Evolutionary conservation across 2,888 invertebrate species (phyloP).

Genomic region (Beris chalybata): DNA sequence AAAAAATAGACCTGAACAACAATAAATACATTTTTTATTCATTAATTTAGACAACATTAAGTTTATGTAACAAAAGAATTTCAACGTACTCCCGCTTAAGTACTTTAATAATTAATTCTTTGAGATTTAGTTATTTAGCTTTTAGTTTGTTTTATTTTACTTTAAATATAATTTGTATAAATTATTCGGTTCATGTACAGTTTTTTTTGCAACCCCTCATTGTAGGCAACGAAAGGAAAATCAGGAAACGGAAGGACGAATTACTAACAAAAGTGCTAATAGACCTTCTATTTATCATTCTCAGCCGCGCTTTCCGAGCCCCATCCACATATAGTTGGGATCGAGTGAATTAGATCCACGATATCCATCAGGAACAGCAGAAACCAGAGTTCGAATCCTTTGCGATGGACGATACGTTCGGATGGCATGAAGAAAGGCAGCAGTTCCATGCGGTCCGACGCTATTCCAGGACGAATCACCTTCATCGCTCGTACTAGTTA

Average conservation of each 20-base stretch:
- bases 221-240: no score
- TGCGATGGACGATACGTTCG: constrained; percentile 57
- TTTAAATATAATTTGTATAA: constrained; percentile 4
- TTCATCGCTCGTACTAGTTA: constrained; percentile 36
- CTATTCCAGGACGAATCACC: constrained; percentile 26
- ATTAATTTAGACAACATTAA: constrained; percentile 2
- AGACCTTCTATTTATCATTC: no score
- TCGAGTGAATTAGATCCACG: constrained; percentile 66
- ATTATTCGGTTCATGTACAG: neutral
- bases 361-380: constrained; percentile 60
- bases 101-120: constrained; percentile 19
- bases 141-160: neutral
- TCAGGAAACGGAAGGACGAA: no score
- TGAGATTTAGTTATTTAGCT: no score
- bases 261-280: no score
- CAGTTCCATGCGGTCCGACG: constrained; percentile 46
- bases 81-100: constrained; percentile 1
- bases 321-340: constrained; percentile 68
- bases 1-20: constrained; percentile 31
- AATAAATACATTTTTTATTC: constrained; percentile 32
- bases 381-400: constrained; percentile 62
- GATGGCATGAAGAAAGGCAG: constrained; percentile 55
- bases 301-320: constrained; percentile 58
- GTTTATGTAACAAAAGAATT: constrained; percentile 18
- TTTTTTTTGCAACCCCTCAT: no score